Conservation (phyloP, 1,140 invertebrate species). For the Chrysomallon squamiferum region DNA sequence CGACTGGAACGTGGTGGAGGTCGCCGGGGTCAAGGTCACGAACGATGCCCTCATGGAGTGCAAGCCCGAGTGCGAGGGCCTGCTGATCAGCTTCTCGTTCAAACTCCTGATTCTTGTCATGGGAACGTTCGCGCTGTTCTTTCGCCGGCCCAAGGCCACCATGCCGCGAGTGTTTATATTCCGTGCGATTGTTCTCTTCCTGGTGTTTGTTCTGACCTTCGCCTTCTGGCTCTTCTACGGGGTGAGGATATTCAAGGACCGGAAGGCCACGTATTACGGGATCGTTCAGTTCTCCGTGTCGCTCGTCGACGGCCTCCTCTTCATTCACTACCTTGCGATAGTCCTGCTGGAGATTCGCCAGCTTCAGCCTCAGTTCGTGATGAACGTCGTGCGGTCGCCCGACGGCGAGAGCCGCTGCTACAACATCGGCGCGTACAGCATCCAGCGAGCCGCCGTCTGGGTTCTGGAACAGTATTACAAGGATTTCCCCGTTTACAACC, state of each 20-base stretch:
- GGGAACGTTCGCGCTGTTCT: constrained; percentile 86
- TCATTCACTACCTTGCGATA: constrained; percentile 94
- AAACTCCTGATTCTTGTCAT: constrained; percentile 89
- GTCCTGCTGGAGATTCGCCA: constrained; percentile 92
- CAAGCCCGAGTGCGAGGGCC: constrained; percentile 86
- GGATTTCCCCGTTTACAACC: constrained; percentile 96
- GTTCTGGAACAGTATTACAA: constrained; percentile 94
- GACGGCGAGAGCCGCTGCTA: constrained; percentile 81
- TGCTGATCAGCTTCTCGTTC: constrained; percentile 88
- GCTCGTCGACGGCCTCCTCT: constrained; percentile 89
- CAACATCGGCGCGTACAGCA: constrained; percentile 85
- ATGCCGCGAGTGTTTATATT: constrained; percentile 94
- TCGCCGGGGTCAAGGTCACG: not conserved
- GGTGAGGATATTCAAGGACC: constrained; percentile 71
- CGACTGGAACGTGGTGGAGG: constrained; percentile 66
- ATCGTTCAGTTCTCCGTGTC: constrained; percentile 90
- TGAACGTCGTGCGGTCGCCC: constrained; percentile 91
- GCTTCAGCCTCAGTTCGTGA: constrained; percentile 85
- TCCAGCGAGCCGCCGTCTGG: constrained; percentile 93
- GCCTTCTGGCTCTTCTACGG: constrained; percentile 98
- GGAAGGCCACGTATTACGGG: constrained; percentile 58
- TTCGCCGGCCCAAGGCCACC: constrained; percentile 70
- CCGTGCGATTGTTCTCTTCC: constrained; percentile 82
- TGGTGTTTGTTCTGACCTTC: constrained; percentile 92
- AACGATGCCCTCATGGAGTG: constrained; percentile 63